These are phyloP conservation scores for Florisuga fusca DNA, from an alignment of 2,797 vertebrate species.

Conservation along the genomic window DNA sequence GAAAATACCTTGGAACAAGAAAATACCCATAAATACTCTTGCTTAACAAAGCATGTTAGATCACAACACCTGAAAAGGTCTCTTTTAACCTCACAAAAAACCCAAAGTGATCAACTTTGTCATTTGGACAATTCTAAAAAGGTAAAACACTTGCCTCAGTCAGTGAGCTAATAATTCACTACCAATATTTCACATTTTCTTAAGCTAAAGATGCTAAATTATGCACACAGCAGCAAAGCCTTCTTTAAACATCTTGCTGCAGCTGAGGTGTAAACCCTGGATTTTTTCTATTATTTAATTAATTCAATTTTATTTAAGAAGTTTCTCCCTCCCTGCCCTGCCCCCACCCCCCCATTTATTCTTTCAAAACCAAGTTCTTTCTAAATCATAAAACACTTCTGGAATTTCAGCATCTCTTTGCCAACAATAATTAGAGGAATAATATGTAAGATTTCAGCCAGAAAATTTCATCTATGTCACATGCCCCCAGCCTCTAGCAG, in stretches of 20 bases:
- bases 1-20: background rate
- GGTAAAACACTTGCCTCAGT: background rate
- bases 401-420: constrained; percentile 22
- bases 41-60: background rate
- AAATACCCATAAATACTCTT: background rate
- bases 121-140: background rate
- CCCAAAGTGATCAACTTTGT: background rate
- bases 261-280: background rate
- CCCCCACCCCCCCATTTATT: background rate
- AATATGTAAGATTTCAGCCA: constrained; percentile 57
- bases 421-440: constrained; percentile 44
- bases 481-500: constrained; percentile 21
- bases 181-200: background rate
- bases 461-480: constrained; percentile 66
- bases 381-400: constrained; percentile 24
- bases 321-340: background rate
- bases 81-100: background rate
- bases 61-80: background rate
- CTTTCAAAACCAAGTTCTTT: background rate
- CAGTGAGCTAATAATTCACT: background rate
- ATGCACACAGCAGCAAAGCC: background rate
- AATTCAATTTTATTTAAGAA: background rate
- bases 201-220: background rate
- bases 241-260: background rate
- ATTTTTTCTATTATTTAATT: background rate